Conservation (phyloP, 2,797 vertebrate genomes). For the Amniataba percoides region DNA sequence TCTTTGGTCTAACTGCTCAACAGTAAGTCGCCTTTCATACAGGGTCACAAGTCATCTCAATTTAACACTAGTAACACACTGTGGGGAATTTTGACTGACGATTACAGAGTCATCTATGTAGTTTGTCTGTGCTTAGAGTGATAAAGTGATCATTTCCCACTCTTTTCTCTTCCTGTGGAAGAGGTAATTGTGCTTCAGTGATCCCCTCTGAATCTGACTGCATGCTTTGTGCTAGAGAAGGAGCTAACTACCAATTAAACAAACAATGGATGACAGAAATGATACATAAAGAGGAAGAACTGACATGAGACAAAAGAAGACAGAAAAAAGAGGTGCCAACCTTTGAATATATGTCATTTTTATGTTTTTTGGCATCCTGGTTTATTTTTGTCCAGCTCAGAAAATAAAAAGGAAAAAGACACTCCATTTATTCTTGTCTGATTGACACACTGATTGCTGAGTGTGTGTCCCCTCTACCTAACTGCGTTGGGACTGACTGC, state of each 20-base stretch:
- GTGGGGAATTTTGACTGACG: background rate
- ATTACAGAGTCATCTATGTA: constrained; percentile 10
- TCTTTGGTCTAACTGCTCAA: background rate
- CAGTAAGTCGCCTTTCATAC: background rate
- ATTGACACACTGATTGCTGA: background rate
- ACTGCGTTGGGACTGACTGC: background rate
- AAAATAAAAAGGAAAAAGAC: background rate
- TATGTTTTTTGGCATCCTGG: background rate
- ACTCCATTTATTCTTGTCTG: background rate
- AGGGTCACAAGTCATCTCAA: background rate
- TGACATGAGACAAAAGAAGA: constrained; percentile 6
- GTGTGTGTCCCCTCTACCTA: background rate
- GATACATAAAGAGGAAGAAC: background rate
- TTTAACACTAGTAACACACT: background rate
- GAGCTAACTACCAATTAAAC: background rate
- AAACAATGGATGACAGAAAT: background rate
- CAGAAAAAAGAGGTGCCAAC: background rate
- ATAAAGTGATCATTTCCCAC: constrained; percentile 16
- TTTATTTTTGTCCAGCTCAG: background rate
- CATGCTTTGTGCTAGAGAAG: background rate
- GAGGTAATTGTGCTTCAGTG: background rate
- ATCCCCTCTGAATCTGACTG: background rate
- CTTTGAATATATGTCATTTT: background rate
- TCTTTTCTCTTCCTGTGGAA: constrained; percentile 32
- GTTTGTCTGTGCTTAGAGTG: constrained; percentile 2